These are phyloP conservation scores for Mormyrus lacerda DNA, from an alignment of 2,113 vertebrate species.

Conservation along the genomic window DNA sequence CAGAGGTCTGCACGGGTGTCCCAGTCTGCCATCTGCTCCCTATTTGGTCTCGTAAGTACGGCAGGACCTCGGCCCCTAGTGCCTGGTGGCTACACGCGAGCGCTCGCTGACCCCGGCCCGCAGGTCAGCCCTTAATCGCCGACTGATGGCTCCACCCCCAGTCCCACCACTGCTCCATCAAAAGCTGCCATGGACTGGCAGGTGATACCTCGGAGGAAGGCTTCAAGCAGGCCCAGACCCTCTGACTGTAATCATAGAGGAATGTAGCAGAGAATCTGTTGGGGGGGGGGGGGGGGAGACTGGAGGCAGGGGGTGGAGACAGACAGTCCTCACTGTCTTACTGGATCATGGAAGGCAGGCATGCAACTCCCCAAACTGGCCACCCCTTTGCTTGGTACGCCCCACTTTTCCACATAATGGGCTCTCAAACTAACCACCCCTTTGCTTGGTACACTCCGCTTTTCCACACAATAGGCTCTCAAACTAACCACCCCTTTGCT, in stretches of 20 bases:
- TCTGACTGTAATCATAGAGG: conserved; percentile 38
- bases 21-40: conserved; percentile 82
- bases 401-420: too few relatives aligned
- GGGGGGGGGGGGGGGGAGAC: conserved; percentile 25
- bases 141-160: conserved; percentile 25
- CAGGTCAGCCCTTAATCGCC: conserved; percentile 42
- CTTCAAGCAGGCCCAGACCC: conserved; percentile 31
- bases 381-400: too few relatives aligned
- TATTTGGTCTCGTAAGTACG: conserved; percentile 57
- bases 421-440: too few relatives aligned
- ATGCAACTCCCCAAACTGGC: not conserved
- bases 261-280: conserved; percentile 32
- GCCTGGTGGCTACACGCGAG: conserved; percentile 36
- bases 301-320: not conserved
- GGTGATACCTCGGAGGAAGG: conserved; percentile 44
- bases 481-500: too few relatives aligned
- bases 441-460: too few relatives aligned
- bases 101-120: conserved; percentile 18
- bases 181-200: conserved; percentile 1
- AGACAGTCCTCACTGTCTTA: not conserved
- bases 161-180: not conserved
- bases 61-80: conserved; percentile 44
- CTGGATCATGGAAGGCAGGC: not conserved
- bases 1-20: conserved; percentile 66
- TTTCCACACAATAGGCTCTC: too few relatives aligned